Evolutionary conservation across 1,140 invertebrate genomes (phyloP).

Genomic region (Trigoniulus corallinus): DNA sequence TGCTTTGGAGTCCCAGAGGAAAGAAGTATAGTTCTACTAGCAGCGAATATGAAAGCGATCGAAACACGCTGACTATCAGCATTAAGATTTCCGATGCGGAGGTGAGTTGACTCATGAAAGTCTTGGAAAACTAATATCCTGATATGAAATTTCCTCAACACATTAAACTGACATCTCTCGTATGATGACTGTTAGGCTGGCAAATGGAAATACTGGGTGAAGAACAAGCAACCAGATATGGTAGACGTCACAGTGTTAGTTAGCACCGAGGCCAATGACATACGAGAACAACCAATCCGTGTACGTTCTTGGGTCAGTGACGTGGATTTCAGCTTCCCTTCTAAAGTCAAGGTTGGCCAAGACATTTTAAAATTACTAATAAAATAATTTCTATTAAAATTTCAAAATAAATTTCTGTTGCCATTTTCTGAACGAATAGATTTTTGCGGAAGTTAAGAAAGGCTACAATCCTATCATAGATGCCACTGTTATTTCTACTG

Average conservation of each 20-base stretch:
- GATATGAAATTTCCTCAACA: neutral
- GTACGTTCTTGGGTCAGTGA: conserved; percentile 7
- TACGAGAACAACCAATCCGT: conserved; percentile 6
- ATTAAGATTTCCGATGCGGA: conserved; percentile 2
- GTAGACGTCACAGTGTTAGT: conserved; percentile 4
- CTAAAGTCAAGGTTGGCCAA: conserved; percentile 6
- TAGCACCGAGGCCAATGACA: neutral
- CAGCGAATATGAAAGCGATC: neutral
- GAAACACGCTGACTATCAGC: neutral
- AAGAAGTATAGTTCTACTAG: neutral
- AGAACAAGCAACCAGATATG: neutral
- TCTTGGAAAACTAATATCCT: neutral
- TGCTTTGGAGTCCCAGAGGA: neutral
- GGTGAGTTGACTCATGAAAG: no score
- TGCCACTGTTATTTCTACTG: conserved; percentile 2
- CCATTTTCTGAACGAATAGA: no score
- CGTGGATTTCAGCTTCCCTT: conserved; percentile 6
- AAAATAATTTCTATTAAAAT: neutral
- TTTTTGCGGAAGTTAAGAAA: conserved; percentile 9
- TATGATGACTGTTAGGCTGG: conserved; percentile 7
- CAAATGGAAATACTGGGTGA: conserved; percentile 1
- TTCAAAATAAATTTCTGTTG: neutral
- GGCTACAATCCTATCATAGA: conserved; percentile 5
- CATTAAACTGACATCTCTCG: neutral
- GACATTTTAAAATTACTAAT: neutral